These are phyloP conservation scores for Apodemia duryi DNA, from an alignment of 2,888 invertebrate genomes.

Conservation along the genomic window DNA sequence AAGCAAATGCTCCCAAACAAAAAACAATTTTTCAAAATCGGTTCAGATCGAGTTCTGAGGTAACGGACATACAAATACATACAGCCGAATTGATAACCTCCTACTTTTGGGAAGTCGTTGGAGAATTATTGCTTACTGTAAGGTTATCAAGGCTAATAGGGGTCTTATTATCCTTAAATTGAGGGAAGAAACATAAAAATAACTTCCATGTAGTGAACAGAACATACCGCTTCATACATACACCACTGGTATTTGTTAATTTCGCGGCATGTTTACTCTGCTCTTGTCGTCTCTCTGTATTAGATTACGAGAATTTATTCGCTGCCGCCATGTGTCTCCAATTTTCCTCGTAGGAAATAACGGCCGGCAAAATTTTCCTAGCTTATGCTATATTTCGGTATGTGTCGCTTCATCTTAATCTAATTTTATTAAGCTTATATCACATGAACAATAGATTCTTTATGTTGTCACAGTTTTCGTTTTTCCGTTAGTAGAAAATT, in stretches of 20 bases:
- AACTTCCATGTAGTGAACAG: not conserved
- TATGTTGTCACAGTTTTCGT: not conserved
- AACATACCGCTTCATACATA: not conserved
- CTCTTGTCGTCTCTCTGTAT: conserved; percentile 45
- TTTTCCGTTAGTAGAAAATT: not conserved
- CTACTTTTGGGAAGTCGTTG: too few relatives aligned
- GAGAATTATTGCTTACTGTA: too few relatives aligned
- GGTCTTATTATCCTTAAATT: too few relatives aligned
- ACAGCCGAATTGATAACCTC: too few relatives aligned
- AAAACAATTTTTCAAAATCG: too few relatives aligned
- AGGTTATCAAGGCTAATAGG: too few relatives aligned
- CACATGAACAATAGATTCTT: conserved; percentile 10
- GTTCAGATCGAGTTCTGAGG: too few relatives aligned
- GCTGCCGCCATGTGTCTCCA: conserved; percentile 39
- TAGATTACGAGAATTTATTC: conserved; percentile 62
- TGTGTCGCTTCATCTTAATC: conserved; percentile 10
- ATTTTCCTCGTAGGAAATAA: conserved; percentile 26
- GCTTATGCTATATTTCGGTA: conserved; percentile 9
- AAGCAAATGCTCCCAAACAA: too few relatives aligned
- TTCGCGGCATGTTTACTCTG: conserved; percentile 53
- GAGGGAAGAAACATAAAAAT: not conserved
- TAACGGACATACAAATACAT: too few relatives aligned
- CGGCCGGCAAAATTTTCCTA: conserved; percentile 19
- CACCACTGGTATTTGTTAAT: conserved; percentile 52
- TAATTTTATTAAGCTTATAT: conserved; percentile 13